A percentile compares a stretch with the other conserved stretches of the same genome.
Evolutionary conservation across 2,888 invertebrate genomes (phyloP).

Genomic region (Drosophila macrospina): DNA sequence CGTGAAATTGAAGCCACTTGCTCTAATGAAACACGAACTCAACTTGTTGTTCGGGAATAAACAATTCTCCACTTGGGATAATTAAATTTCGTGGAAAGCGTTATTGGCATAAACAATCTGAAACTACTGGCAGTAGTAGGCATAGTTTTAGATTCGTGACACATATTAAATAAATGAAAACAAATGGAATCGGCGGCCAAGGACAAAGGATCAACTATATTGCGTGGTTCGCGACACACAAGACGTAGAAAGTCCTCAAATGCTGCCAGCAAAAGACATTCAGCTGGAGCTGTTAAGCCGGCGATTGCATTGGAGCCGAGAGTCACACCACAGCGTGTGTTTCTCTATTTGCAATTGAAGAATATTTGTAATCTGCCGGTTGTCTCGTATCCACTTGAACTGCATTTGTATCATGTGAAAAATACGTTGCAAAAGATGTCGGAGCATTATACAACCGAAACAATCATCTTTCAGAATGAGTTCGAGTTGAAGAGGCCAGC

Average conservation of each 20-base stretch:
- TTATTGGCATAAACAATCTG: background rate
- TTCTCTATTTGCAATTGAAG: constrained; percentile 75
- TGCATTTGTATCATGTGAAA: constrained; percentile 71
- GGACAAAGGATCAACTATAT: background rate
- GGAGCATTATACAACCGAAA: constrained; percentile 73
- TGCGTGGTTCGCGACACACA: background rate
- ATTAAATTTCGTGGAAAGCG: constrained; percentile 10
- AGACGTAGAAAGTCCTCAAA: constrained; percentile 3
- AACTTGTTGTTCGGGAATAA: background rate
- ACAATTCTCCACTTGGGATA: background rate
- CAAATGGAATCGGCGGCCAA: background rate
- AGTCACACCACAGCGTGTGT: constrained; percentile 59
- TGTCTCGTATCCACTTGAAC: constrained; percentile 56
- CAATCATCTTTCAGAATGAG: constrained; percentile 65
- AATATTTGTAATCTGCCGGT: constrained; percentile 52
- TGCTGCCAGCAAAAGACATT: background rate
- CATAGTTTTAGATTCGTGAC: background rate
- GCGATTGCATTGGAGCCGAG: background rate
- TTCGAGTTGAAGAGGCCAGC: constrained; percentile 63
- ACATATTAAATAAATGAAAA: background rate
- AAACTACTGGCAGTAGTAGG: constrained; percentile 18
- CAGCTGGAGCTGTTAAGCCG: background rate
- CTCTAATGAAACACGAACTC: constrained; percentile 16
- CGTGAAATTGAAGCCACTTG: constrained; percentile 28
- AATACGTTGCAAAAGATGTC: constrained; percentile 71